Evolutionary conservation across 2,797 vertebrate genomes (phyloP), one percentile per base, ranked within the genome.

Genomic region (Enteromius mattozi): DNA sequence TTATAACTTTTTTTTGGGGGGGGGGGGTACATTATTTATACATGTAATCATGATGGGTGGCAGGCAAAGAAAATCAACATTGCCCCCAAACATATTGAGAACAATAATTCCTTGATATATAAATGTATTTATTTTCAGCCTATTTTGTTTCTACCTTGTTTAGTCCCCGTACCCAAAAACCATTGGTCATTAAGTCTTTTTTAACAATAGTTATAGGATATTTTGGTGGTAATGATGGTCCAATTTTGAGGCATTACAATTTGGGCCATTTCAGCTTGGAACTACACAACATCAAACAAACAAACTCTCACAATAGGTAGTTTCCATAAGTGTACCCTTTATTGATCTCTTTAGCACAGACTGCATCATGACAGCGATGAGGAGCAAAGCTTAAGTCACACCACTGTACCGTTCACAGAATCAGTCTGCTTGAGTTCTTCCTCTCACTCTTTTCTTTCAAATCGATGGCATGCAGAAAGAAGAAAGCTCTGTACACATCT

Each of bases 401-500:
- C n/a, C n/a, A n/a, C n/a, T n/a, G n/a, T n/a, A n/a, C n/a, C n/a
- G n/a, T n/a, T n/a, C n/a, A n/a, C n/a, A n/a, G n/a, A n/a, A n/a
- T n/a, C n/a, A n/a, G n/a, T n/a, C n/a, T n/a, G n/a, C n/a, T n/a
- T n/a, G n/a, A n/a, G n/a, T n/a, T n/a, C n/a, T n/a, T n/a, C n/a
- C n/a, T n/a, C n/a, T n/a, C n/a, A n/a, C n/a, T n/a, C n/a, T n/a
- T n/a, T n/a, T n/a, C n/a, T n/a, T 92, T 90, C 86, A 81, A 4
- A 83, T 89, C 90, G 89, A 89, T 68, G 90, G 76, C 91, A 88
- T 86, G 86, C 89, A 91, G 88, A 86, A 92, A 82, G 54, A 81
- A 61, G 74, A 91, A 92, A 89, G 87, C 85, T 85, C 79, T 88
- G 80, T 91, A 89, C 92, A 92, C 89, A 91, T 88, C 70, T 88